A percentile compares a stretch with the other conserved stretches of the same genome.
These are phyloP conservation scores for Ceratina australensis DNA, from an alignment of 1,140 invertebrate genomes.

Conservation along the genomic window DNA sequence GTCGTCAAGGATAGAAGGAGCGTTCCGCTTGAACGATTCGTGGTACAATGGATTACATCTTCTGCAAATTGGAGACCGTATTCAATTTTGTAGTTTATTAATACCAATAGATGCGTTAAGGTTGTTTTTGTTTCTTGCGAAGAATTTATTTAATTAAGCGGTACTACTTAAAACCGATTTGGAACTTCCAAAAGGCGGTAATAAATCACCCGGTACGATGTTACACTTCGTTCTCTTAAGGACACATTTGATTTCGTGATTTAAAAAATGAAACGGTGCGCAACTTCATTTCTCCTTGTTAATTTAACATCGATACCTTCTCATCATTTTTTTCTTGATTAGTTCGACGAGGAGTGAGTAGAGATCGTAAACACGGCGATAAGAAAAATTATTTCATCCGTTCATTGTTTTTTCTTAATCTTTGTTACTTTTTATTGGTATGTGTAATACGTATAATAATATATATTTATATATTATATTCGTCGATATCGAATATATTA, in stretches of 20 bases:
- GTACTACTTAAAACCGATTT: constrained; percentile 7
- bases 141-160: constrained; percentile 26
- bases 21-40: background rate
- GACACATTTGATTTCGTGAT: background rate
- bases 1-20: background rate
- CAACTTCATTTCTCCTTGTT: background rate
- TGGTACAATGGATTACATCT: background rate
- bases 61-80: background rate
- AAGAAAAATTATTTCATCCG: constrained; percentile 18
- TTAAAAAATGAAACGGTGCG: background rate
- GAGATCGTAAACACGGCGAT: background rate
- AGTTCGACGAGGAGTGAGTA: background rate
- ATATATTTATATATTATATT: constrained; percentile 69
- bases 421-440: constrained; percentile 69
- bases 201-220: background rate
- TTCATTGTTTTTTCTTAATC: constrained; percentile 47
- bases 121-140: background rate
- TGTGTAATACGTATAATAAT: constrained; percentile 70
- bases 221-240: background rate
- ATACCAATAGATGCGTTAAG: constrained; percentile 11
- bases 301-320: constrained; percentile 5
- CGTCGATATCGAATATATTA: constrained; percentile 73
- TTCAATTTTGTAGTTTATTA: constrained; percentile 5
- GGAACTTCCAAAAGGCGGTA: background rate
- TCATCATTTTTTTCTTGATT: background rate